Percentiles rank a stretch among this genome's conserved stretches.
phyloP scores from a whole-genome alignment of 53 echinoderm and acorn worm species.

The Mesocentrotus franciscanus region DNA sequence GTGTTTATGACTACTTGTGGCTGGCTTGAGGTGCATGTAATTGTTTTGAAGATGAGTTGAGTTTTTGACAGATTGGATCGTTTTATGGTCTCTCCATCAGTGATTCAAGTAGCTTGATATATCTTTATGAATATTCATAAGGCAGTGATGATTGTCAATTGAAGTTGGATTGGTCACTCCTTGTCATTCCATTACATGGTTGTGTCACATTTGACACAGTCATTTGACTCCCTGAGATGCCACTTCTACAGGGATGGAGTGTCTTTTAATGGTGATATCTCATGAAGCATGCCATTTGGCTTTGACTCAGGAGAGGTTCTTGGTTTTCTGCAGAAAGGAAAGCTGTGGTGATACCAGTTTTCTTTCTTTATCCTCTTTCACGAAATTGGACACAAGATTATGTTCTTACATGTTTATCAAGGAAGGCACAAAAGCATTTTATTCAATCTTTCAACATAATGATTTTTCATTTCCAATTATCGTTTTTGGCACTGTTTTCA shows the following conservation, averaged over 20 bases:
- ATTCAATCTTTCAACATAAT: too few species aligned
- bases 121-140: constrained; percentile 48
- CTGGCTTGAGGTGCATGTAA: not conserved
- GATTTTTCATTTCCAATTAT: too few species aligned
- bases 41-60: not conserved
- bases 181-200: not conserved
- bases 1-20: not conserved
- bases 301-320: not conserved
- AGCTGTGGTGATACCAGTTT: not conserved
- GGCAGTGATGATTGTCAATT: not conserved
- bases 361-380: not conserved
- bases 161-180: constrained; percentile 28
- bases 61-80: not conserved
- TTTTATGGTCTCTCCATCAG: not conserved
- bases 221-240: not conserved
- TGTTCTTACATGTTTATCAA: too few species aligned
- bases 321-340: not conserved
- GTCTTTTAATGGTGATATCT: constrained; percentile 40
- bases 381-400: too few species aligned
- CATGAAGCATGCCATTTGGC: not conserved
- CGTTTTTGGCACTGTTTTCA: too few species aligned
- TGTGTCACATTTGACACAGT: constrained; percentile 32
- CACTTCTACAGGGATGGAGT: not conserved
- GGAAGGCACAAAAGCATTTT: too few species aligned
- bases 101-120: constrained; percentile 31